Percentiles rank a stretch among this genome's conserved stretches.
Evolutionary conservation across 2,888 invertebrate genomes (phyloP).

Genomic region (Brachycybe producta): DNA sequence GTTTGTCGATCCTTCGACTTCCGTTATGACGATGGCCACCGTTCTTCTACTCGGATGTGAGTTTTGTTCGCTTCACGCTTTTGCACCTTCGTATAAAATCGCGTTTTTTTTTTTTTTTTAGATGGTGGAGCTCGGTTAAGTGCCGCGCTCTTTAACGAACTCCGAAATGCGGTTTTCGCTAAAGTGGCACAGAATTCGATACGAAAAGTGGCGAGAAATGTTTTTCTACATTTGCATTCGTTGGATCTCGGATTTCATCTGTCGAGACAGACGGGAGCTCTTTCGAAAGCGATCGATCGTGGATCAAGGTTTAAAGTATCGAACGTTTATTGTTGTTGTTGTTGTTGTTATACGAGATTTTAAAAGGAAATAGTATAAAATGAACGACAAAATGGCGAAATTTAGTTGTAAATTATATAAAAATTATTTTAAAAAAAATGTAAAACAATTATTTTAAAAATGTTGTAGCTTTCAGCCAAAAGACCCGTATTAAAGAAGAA

Average conservation of each 20-base stretch:
- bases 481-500: too few relatives aligned
- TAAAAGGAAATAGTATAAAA: too few relatives aligned
- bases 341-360: too few relatives aligned
- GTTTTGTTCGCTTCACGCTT: constrained; percentile 28
- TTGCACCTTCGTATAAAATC: neutral
- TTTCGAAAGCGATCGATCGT: constrained; percentile 63
- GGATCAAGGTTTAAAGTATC: constrained; percentile 34
- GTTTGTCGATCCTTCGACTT: constrained; percentile 36
- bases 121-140: constrained; percentile 88
- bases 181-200: constrained; percentile 96
- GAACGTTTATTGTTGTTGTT: too few relatives aligned
- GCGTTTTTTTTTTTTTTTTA: constrained; percentile 35
- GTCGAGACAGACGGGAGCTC: constrained; percentile 82
- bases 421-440: too few relatives aligned
- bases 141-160: constrained; percentile 85
- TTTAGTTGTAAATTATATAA: too few relatives aligned
- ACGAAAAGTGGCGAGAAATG: constrained; percentile 80
- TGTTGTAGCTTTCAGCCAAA: too few relatives aligned
- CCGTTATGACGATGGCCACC: constrained; percentile 61
- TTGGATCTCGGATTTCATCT: constrained; percentile 90
- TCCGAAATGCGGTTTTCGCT: constrained; percentile 95
- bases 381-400: too few relatives aligned
- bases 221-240: constrained; percentile 89
- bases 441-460: too few relatives aligned
- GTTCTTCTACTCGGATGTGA: constrained; percentile 78